These are phyloP conservation scores for Equus quagga DNA, from an alignment of 2,113 vertebrate genomes.

Conservation along the genomic window DNA sequence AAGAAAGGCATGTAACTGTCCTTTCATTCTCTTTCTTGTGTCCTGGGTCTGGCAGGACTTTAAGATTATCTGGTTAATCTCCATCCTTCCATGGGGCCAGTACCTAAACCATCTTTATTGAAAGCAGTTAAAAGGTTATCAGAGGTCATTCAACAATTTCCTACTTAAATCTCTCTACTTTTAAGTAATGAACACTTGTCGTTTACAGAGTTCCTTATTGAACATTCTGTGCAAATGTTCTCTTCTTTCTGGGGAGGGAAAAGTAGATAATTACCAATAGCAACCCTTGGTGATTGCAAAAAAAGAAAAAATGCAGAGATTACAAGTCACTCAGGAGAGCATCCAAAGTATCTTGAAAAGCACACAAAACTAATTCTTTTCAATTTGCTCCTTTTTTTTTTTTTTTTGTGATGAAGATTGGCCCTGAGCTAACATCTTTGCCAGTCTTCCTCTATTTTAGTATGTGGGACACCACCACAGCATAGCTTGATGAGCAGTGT, in stretches of 20 bases:
- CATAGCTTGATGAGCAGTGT: no score
- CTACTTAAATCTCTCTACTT: neutral
- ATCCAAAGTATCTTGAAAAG: neutral
- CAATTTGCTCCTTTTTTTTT: neutral
- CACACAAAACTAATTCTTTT: neutral
- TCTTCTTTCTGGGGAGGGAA: neutral
- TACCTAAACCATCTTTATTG: neutral
- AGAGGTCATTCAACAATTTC: neutral
- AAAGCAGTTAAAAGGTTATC: neutral
- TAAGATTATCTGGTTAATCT: neutral
- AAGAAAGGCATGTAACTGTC: neutral
- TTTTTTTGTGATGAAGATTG: no score
- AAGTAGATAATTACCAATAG: neutral
- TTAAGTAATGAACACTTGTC: neutral
- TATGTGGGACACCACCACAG: no score
- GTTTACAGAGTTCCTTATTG: neutral
- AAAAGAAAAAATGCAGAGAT: neutral
- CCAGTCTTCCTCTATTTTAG: no score
- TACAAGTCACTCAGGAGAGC: neutral
- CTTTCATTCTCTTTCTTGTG: neutral
- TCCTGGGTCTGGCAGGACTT: neutral
- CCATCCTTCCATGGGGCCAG: neutral
- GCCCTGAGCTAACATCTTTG: no score
- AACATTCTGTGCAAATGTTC: neutral
- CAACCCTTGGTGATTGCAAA: neutral